A percentile compares a stretch with the other conserved stretches of the same genome.
Conservation (phyloP, 2,888 invertebrate species). For the Gymnosoma rotundatum region DNA sequence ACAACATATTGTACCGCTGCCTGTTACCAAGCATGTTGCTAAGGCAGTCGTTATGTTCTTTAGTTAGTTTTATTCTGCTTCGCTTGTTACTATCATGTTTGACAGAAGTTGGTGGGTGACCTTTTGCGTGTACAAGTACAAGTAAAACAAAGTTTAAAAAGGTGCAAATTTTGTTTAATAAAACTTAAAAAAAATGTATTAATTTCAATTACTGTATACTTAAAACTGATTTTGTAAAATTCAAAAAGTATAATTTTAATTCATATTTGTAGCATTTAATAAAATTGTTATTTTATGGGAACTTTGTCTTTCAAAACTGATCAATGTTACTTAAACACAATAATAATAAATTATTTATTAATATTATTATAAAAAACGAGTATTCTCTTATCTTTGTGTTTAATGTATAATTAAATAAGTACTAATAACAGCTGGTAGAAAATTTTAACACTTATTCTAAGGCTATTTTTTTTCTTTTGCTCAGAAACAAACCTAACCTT, state of each 20-base stretch:
- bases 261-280: constrained; percentile 33
- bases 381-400: too few species aligned
- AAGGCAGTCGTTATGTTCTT: constrained; percentile 14
- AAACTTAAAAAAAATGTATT: constrained; percentile 9
- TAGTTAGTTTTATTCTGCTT: constrained; percentile 45
- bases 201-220: background rate
- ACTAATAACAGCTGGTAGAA: too few species aligned
- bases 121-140: constrained; percentile 79
- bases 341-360: too few species aligned
- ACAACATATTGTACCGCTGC: background rate
- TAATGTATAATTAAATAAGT: too few species aligned
- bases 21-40: constrained; percentile 14
- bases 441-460: too few species aligned
- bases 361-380: too few species aligned
- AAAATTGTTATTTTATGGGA: constrained; percentile 54
- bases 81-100: constrained; percentile 69
- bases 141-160: constrained; percentile 73
- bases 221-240: constrained; percentile 26
- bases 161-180: constrained; percentile 65
- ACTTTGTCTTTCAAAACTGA: constrained; percentile 53
- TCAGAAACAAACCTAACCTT: too few species aligned
- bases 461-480: too few species aligned
- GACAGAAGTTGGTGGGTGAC: constrained; percentile 75
- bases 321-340: constrained; percentile 20
- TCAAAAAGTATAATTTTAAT: constrained; percentile 25